A percentile compares a stretch with the other conserved stretches of the same genome.
phyloP scores from a whole-genome alignment of 2,888 invertebrate genomes.

The Camponotus fellah region DNA sequence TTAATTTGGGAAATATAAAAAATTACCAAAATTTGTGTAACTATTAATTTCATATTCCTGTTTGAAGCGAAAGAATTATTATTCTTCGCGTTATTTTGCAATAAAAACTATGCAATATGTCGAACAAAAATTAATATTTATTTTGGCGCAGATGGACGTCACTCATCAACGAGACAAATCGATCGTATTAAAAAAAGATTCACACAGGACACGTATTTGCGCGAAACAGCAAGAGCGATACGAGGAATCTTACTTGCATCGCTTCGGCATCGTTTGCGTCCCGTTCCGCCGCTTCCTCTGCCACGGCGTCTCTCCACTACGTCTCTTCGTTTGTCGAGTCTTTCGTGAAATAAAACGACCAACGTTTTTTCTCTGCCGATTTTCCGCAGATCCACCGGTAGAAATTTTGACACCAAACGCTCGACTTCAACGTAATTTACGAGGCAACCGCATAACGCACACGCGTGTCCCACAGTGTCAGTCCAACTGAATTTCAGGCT shows the following conservation, averaged over 20 bases:
- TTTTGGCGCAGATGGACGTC: not conserved
- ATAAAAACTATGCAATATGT: not conserved
- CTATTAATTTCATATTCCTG: not conserved
- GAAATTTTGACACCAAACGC: slow-evolving; percentile 44
- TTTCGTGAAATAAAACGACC: slow-evolving; percentile 39
- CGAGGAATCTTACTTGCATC: slow-evolving; percentile 72
- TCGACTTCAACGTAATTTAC: slow-evolving; percentile 40
- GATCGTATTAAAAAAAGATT: slow-evolving; percentile 18
- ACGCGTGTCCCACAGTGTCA: slow-evolving; percentile 65
- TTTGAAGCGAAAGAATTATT: slow-evolving; percentile 17
- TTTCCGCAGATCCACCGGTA: not conserved
- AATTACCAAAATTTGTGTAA: not conserved
- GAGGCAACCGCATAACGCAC: slow-evolving; percentile 51
- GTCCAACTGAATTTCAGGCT: slow-evolving; percentile 72
- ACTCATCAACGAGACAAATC: slow-evolving; percentile 22
- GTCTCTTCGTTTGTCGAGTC: slow-evolving; percentile 37
- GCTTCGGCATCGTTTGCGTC: slow-evolving; percentile 72
- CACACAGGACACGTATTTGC: not conserved
- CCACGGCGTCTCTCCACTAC: slow-evolving; percentile 50
- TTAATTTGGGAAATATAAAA: not conserved
- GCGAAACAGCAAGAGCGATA: slow-evolving; percentile 21
- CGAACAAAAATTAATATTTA: not conserved
- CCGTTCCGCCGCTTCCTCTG: slow-evolving; percentile 68
- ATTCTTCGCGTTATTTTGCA: not conserved
- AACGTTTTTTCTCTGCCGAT: slow-evolving; percentile 25